These are phyloP conservation scores for Drosophila setosimentum DNA, from an alignment of 2,888 invertebrate genomes.

Conservation along the genomic window DNA sequence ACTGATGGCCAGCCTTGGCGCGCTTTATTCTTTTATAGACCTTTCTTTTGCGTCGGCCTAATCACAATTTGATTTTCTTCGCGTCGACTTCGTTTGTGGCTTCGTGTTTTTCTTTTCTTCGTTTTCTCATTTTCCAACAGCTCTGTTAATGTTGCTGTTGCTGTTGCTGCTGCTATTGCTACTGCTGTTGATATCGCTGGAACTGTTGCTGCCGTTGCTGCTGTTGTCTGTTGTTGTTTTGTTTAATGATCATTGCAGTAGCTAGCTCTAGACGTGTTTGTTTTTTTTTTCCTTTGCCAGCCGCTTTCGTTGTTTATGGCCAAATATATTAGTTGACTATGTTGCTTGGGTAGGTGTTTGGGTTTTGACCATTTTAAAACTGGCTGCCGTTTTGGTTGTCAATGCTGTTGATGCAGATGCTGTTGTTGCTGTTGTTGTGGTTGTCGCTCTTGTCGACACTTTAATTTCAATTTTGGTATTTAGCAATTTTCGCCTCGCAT, in stretches of 20 bases:
- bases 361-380: conserved; percentile 71
- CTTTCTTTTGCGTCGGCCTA: conserved; percentile 68
- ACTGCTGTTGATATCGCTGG: conserved; percentile 15
- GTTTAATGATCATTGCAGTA: conserved; percentile 60
- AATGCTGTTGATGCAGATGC: conserved; percentile 25
- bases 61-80: conserved; percentile 75
- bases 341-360: conserved; percentile 65
- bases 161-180: conserved; percentile 13
- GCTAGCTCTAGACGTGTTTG: conserved; percentile 40
- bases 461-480: conserved; percentile 76
- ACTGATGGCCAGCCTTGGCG: conserved; percentile 86
- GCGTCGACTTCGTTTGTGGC: conserved; percentile 39
- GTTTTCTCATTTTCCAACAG: conserved; percentile 48
- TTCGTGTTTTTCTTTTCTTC: conserved; percentile 47
- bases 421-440: conserved; percentile 25
- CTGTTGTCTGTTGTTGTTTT: conserved; percentile 26
- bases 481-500: conserved; percentile 64
- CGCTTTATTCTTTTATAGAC: conserved; percentile 85
- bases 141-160: conserved; percentile 36
- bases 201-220: conserved; percentile 11
- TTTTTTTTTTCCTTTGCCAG: conserved; percentile 32
- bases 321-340: conserved; percentile 74
- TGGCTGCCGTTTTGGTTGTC: conserved; percentile 58
- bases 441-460: conserved; percentile 66
- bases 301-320: conserved; percentile 77